Base-by-base conservation (phyloP, 1,140 invertebrate genomes). In the Eumeta japonica region DNA sequence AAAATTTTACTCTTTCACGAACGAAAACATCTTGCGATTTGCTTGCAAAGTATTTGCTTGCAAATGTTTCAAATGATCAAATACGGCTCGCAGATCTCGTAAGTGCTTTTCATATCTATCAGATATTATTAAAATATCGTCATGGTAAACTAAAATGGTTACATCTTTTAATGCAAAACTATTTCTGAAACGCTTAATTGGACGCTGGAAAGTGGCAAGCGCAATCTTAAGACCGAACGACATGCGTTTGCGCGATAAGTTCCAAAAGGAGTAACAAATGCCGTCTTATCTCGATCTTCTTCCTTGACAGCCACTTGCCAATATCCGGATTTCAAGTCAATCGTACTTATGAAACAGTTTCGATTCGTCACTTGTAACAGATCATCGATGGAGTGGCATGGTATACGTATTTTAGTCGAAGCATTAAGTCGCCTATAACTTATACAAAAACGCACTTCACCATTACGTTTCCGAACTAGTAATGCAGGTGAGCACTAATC, bases 41-140 rank as follows among this genome's bases (percentile, higher is more conserved):
- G 28, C 56, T 57, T 9, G 61, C 18, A 19, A 37, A 18, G 10
- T 30, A 18, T 13, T n/a, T n/a, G n/a, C n/a, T n/a, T n/a, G n/a
- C n/a, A n/a, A 30, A 10, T 39, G 18, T n/a, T 15, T 39, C 5
- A 39, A 10, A 15, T 24, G 20, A 13, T 53, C 4, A 63, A 31
- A 15, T 43, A 44, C 7, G 51, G 50, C 16, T 35, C 53, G 11
- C 13, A 70, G 30, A 20, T 57, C 45, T 34, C 37, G 1, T 1
- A 58, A 1, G 40, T 74, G 59, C 3, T 58, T 45, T 0, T 62
- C 48, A 40, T 72, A 63, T 2, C 41, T 50, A 16, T 47, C 38
- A 13, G 50, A 49, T 2, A 57, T 28, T 2, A 72, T 38, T 17
- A 75, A 53, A 4, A 73, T 48, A 35, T 68, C 64, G 33, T 67